Conservation (phyloP, 2,113 vertebrate genomes). For the Oreocharis arfaki region DNA sequence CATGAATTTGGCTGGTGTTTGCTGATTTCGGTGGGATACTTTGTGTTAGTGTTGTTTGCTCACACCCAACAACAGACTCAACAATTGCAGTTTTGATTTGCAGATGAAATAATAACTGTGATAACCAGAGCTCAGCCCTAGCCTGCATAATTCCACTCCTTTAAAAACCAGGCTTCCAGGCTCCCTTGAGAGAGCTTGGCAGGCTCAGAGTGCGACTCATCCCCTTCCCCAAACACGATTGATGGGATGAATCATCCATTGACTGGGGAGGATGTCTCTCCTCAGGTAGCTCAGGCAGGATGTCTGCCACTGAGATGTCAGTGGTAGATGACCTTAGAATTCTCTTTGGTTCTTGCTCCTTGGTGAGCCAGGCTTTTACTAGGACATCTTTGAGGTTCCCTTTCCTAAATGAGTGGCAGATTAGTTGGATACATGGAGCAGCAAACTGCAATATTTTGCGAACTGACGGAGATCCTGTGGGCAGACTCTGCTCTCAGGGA, state of each 20-base stretch:
- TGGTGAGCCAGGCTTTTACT: background rate
- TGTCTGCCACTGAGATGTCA: background rate
- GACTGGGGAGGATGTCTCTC: background rate
- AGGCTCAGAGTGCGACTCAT: background rate
- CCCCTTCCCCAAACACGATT: background rate
- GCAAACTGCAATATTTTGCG: background rate
- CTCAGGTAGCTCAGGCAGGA: background rate
- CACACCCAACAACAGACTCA: background rate
- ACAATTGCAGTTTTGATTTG: background rate
- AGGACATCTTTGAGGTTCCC: background rate
- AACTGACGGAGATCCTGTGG: background rate
- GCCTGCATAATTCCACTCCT: background rate
- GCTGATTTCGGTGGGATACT: background rate
- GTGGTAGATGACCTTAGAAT: background rate
- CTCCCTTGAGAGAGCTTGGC: background rate
- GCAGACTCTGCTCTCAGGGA: background rate
- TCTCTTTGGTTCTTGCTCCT: background rate
- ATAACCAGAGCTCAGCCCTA: background rate
- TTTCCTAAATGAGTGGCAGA: background rate
- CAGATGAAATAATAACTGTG: background rate
- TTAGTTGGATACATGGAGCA: background rate
- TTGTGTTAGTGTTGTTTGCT: background rate
- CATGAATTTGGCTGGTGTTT: background rate
- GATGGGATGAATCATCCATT: background rate
- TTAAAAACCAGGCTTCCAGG: background rate